Evolutionary conservation across 2,797 vertebrate species (phyloP).

Genomic region (Denticeps clupeoides): DNA sequence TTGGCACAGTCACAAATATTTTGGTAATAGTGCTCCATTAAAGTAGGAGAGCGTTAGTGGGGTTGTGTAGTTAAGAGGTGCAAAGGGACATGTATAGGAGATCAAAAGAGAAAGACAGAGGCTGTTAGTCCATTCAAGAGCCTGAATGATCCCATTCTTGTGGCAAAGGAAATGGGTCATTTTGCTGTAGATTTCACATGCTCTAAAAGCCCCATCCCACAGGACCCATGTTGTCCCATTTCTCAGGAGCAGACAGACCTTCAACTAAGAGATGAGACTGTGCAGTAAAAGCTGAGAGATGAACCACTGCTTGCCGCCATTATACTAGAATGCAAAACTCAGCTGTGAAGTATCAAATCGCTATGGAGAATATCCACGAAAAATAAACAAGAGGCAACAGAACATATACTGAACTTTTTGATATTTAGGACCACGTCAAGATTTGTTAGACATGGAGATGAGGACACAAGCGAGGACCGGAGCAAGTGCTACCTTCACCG

Average conservation of each 20-base stretch:
- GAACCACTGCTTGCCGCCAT: background rate
- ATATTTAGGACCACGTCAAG: slow-evolving; percentile 10
- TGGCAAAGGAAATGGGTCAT: background rate
- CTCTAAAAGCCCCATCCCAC: slow-evolving; percentile 1
- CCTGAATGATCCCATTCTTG: background rate
- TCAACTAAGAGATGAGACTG: slow-evolving; percentile 1
- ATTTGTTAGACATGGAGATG: slow-evolving; percentile 1
- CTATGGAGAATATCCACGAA: slow-evolving; percentile 2
- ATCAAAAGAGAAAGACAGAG: background rate
- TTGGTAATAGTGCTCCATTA: slow-evolving; percentile 11
- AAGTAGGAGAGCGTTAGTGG: background rate
- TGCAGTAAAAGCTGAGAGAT: background rate
- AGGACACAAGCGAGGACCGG: slow-evolving; percentile 5
- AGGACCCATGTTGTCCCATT: background rate
- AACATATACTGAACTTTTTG: slow-evolving; percentile 7
- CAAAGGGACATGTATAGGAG: background rate
- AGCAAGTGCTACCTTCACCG: slow-evolving; percentile 25
- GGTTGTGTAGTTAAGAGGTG: background rate
- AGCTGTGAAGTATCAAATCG: slow-evolving; percentile 23
- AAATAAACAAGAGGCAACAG: slow-evolving; percentile 5
- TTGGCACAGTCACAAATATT: slow-evolving; percentile 20
- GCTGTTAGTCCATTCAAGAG: slow-evolving; percentile 25
- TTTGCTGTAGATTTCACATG: background rate
- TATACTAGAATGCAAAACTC: slow-evolving; percentile 13
- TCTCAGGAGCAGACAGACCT: slow-evolving; percentile 10